Percentiles rank a stretch among this genome's conserved stretches.
Conservation (phyloP, 1,140 invertebrate genomes). For the Drosophila azteca region DNA sequence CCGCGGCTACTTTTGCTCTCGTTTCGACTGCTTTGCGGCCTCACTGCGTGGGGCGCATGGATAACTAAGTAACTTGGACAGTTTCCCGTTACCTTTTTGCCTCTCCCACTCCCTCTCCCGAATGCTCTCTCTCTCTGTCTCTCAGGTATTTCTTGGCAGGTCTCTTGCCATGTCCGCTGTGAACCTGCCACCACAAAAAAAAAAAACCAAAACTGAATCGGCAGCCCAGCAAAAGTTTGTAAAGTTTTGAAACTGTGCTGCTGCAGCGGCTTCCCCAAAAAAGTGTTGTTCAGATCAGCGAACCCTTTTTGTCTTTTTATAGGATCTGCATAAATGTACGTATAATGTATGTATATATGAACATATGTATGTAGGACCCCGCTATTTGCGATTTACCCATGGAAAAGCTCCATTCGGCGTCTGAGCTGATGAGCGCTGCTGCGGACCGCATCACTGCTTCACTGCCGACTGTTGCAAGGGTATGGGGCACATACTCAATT, state of each 20-base stretch:
- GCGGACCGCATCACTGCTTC: no score
- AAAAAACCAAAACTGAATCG: slow-evolving; percentile 52
- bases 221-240: slow-evolving; percentile 46
- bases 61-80: slow-evolving; percentile 55
- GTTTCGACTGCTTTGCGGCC: slow-evolving; percentile 44
- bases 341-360: no score
- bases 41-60: slow-evolving; percentile 70
- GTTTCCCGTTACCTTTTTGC: slow-evolving; percentile 35
- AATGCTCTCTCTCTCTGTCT: not conserved
- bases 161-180: slow-evolving; percentile 49
- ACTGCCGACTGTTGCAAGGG: no score
- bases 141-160: slow-evolving; percentile 1
- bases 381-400: not conserved
- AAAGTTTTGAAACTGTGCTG: slow-evolving; percentile 41
- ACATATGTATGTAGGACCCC: not conserved
- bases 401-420: no score
- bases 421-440: no score
- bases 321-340: slow-evolving; percentile 12
- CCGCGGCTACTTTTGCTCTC: slow-evolving; percentile 64
- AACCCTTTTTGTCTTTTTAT: slow-evolving; percentile 40
- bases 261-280: slow-evolving; percentile 11
- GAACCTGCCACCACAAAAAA: slow-evolving; percentile 59
- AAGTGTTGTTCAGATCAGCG: slow-evolving; percentile 39
- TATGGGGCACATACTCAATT: slow-evolving; percentile 18
- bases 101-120: not conserved